phyloP scores from a whole-genome alignment of 2,797 vertebrate species.

The Micropoecilia bifurca region DNA sequence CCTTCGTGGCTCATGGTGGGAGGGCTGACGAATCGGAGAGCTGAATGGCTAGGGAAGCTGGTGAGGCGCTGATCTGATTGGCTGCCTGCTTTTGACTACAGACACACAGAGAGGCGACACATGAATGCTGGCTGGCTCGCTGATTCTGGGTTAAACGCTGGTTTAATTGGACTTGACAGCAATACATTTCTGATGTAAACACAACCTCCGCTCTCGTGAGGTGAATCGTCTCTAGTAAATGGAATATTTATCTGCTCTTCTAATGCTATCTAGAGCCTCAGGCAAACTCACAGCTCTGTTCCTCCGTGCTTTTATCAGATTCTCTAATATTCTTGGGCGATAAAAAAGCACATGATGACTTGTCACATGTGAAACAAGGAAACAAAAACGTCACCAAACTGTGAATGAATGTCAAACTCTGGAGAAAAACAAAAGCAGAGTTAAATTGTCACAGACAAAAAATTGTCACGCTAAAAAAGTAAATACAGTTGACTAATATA shows the following conservation, averaged over 20 bases:
- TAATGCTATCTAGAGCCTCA: not conserved
- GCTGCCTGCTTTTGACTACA: slow-evolving; percentile 61
- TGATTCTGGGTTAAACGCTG: slow-evolving; percentile 7
- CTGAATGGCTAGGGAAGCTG: slow-evolving; percentile 64
- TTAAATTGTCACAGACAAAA: not conserved
- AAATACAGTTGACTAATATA: not conserved
- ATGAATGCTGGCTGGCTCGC: slow-evolving; percentile 9
- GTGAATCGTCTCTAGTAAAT: not conserved
- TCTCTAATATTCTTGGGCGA: not conserved
- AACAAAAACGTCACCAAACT: not conserved
- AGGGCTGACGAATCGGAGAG: slow-evolving; percentile 58
- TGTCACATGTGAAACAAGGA: not conserved
- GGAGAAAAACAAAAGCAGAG: not conserved
- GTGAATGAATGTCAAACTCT: not conserved
- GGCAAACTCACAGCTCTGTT: not conserved
- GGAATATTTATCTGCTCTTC: not conserved
- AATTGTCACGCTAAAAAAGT: not conserved
- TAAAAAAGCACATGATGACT: slow-evolving; percentile 1
- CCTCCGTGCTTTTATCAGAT: not conserved
- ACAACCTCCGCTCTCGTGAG: not conserved
- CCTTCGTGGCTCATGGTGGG: slow-evolving; percentile 46
- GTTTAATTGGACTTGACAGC: not conserved
- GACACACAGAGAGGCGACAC: slow-evolving; percentile 52
- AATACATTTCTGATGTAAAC: not conserved
- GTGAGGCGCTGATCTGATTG: slow-evolving; percentile 63